Conservation (phyloP, 1,140 invertebrate genomes). For the Ylistrum balloti region DNA sequence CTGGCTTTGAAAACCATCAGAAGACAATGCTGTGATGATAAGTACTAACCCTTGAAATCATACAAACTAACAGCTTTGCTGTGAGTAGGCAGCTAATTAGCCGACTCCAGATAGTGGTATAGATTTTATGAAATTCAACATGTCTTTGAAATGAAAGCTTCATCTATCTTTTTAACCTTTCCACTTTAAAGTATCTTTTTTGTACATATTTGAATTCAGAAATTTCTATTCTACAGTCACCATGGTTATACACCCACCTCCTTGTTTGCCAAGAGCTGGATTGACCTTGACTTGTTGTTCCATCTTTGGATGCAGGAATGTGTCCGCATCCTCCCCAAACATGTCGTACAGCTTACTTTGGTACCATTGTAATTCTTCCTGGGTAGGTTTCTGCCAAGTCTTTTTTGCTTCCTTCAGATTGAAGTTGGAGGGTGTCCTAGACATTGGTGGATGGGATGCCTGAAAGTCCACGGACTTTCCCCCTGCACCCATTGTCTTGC, state of each 20-base stretch:
- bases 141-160: too few relatives aligned
- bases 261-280: conserved; percentile 61
- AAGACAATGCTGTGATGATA: too few relatives aligned
- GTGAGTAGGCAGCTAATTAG: too few relatives aligned
- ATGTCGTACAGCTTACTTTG: conserved; percentile 66
- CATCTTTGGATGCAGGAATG: conserved; percentile 71
- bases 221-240: background rate
- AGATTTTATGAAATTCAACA: too few relatives aligned
- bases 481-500: background rate
- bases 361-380: conserved; percentile 63
- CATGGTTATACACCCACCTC: conserved; percentile 59
- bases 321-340: conserved; percentile 65
- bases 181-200: too few relatives aligned
- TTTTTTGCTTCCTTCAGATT: conserved; percentile 46
- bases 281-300: conserved; percentile 61
- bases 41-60: too few relatives aligned
- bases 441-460: conserved; percentile 55
- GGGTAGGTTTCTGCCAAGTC: conserved; percentile 46
- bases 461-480: conserved; percentile 45
- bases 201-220: too few relatives aligned
- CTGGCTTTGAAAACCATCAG: too few relatives aligned
- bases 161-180: too few relatives aligned
- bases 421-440: conserved; percentile 56
- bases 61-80: too few relatives aligned
- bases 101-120: too few relatives aligned